A percentile compares a stretch with the other conserved stretches of the same genome.
Conservation (phyloP, 2,797 vertebrate species). For the Rallus crepitans region DNA sequence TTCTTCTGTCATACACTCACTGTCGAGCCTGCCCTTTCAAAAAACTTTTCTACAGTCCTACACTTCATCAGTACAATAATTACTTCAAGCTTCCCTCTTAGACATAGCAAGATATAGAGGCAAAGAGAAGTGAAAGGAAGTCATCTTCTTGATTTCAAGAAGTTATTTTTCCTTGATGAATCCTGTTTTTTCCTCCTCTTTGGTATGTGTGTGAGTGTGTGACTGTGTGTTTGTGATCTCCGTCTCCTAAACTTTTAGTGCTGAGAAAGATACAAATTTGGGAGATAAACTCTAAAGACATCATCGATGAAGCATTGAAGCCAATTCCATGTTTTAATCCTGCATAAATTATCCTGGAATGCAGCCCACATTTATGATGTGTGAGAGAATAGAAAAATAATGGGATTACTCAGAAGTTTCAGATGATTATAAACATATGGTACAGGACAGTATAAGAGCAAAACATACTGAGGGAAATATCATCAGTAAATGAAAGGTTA, state of each 20-base stretch:
- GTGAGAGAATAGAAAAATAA: constrained; percentile 65
- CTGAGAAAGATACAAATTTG: constrained; percentile 45
- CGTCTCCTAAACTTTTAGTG: constrained; percentile 1
- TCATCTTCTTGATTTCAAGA: not conserved
- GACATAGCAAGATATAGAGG: not conserved
- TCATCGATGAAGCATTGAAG: constrained; percentile 56
- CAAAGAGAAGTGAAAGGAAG: constrained; percentile 15
- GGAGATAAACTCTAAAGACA: constrained; percentile 61
- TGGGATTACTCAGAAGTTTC: constrained; percentile 61
- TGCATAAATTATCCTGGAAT: constrained; percentile 59
- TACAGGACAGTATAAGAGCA: constrained; percentile 26
- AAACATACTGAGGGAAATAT: constrained; percentile 43
- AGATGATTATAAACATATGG: constrained; percentile 77
- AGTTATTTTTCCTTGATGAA: constrained; percentile 5
- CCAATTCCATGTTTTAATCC: constrained; percentile 66
- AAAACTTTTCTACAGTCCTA: constrained; percentile 32
- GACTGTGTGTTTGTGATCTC: constrained; percentile 15
- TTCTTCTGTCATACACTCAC: constrained; percentile 15
- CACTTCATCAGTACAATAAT: constrained; percentile 59
- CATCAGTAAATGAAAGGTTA: constrained; percentile 53
- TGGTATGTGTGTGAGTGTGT: not conserved
- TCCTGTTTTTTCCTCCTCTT: not conserved
- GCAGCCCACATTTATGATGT: constrained; percentile 47
- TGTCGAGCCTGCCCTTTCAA: constrained; percentile 23
- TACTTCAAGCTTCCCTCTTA: constrained; percentile 55